These are phyloP conservation scores for Sebastes dallii DNA, from an alignment of 2,797 vertebrate species.

Conservation along the genomic window DNA sequence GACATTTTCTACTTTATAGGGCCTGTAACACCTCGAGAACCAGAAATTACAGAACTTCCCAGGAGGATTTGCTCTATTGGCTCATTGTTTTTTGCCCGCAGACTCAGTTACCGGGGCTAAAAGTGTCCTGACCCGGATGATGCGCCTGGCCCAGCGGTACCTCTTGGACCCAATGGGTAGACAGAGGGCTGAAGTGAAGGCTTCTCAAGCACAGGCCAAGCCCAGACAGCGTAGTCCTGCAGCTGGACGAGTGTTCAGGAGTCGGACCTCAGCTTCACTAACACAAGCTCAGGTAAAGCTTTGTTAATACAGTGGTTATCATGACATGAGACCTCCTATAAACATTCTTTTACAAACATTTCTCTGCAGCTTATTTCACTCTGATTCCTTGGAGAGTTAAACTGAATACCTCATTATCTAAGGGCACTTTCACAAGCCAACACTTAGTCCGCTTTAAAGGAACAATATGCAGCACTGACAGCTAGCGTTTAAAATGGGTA, in stretches of 20 bases:
- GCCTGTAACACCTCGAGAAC: not conserved
- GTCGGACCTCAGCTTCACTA: constrained; percentile 45
- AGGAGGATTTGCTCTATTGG: not conserved
- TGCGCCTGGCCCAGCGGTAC: constrained; percentile 70
- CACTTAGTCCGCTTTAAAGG: too few species aligned
- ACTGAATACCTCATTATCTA: too few species aligned
- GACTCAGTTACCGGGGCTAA: constrained; percentile 50
- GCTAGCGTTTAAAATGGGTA: not conserved
- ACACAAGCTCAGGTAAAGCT: constrained; percentile 66
- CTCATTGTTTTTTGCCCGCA: not conserved
- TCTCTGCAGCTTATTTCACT: not conserved
- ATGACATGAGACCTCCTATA: not conserved
- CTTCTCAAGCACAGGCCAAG: constrained; percentile 20
- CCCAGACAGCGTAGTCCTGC: constrained; percentile 43
- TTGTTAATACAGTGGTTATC: too few species aligned
- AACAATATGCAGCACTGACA: not conserved
- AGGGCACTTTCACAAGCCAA: too few species aligned
- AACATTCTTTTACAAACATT: not conserved
- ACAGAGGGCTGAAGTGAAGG: constrained; percentile 28
- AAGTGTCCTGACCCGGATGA: constrained; percentile 64
- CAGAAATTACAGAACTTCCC: not conserved
- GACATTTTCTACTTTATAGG: not conserved
- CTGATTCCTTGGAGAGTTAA: not conserved
- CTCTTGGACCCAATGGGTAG: constrained; percentile 58
- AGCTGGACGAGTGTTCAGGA: constrained; percentile 20